Base-by-base conservation (phyloP, 1,140 invertebrate genomes). In the Zophobas morio region DNA sequence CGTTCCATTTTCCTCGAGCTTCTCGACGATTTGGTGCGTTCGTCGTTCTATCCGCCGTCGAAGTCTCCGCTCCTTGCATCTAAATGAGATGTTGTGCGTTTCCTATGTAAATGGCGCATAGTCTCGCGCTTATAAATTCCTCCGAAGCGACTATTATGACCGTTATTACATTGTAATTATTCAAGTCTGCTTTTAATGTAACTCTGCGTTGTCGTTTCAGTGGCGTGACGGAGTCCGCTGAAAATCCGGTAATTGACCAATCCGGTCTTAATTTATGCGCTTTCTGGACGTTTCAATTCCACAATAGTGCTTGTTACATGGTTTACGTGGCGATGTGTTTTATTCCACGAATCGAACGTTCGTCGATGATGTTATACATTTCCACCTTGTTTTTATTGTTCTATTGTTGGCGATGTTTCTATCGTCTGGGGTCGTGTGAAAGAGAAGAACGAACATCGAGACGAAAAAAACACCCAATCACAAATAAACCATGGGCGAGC, bases 241-340 rank as follows among this genome's bases (percentile, higher is more conserved):
- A 60, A 60, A 60, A 60, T 39, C 32, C 56, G 33, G 56, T 66
- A 66, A 66, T 66, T 66, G 60, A 42, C 60, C 39, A 42, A 66
- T 40, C 60, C 60, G 37, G 60, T 40, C 56, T 42, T 66, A 66
- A 66, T 66, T 66, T 66, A 66, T 66, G 60, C 60, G 36, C 56
- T 36, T 33, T 35, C 56, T 66, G 60, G 39, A 66, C 39, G 60
- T 66, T 66, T 66, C 60, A 66, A 40, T 66, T 66, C 60, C 20
- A 66, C 60, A 66, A 66, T 66, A 42, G 60, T 33, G 39, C 5
- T 66, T 42, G 60, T 66, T 42, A 39, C 60, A 66, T 42, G 60
- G 39, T 66, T 66, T 66, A 39, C 60, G 60, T 66, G 60, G 60
- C 60, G 42, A 66, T 66, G 60, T 66, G 60, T 66, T 66, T 66